Base-by-base conservation (phyloP, 2,113 vertebrate genomes). In the Alces alces region DNA sequence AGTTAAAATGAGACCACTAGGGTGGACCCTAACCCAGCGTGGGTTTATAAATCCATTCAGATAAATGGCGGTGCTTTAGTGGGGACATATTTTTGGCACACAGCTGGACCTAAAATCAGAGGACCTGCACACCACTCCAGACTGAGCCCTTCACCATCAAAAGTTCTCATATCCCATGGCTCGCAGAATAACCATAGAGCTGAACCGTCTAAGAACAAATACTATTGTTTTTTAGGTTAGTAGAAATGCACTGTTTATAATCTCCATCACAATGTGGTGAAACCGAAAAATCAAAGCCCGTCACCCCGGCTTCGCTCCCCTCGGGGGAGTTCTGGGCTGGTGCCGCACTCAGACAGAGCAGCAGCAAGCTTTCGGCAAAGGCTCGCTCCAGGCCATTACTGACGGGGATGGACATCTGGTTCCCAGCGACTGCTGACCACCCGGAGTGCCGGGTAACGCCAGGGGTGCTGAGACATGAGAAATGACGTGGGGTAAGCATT, bases 11-110 rank as follows among this genome's bases (percentile, higher is more conserved):
- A 95, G 27, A 55, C 36, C 25, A 14, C 12, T n/a, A 73, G 27
- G 1, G 36, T 57, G 39, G 58, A 17, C 7, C 7, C 7, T 87
- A 39, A 50, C 13, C 52, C 12, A 95, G 97, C 96, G 92, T 82
- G 95, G 94, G 95, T 96, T 73, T 91, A 45, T 76, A 5, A 96
- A 87, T 85, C 92, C 89, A 95, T 87, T 98, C 25, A 6, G 97
- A 90, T 96, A 84, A 93, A 54, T 87, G 78, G 86, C 47, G 39
- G 7, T 97, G 70, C 89, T 91, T 73, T 52, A 17, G 28, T 39
- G 28, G 39, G 58, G 10, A 23, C n/a, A 92, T 66, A 9, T 52
- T 89, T 88, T 83, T 61, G 86, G 36, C 66, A 21, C 25, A 47
- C 45, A 92, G 82, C 80, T 82, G 83, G 55, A 85, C 55, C 89